phyloP scores from a whole-genome alignment of 2,888 invertebrate genomes.

The Didymodactylos carnosus region DNA sequence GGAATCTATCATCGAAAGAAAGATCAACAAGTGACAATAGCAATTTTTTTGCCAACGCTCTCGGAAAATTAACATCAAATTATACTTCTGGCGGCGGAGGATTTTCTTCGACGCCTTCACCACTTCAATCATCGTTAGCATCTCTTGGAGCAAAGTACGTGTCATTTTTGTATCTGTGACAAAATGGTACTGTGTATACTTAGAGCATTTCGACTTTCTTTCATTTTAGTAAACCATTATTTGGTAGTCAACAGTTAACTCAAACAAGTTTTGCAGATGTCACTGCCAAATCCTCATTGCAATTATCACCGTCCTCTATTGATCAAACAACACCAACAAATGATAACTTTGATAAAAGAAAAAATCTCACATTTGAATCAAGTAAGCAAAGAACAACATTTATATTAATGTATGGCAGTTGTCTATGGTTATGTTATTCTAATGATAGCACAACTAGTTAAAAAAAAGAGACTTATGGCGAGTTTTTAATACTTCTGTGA shows the following conservation, averaged over 20 bases:
- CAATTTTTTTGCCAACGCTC: background rate
- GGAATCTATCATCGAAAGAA: background rate
- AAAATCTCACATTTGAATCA: too few species aligned
- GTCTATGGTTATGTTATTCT: too few species aligned
- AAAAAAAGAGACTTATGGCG: too few species aligned
- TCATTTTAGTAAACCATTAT: background rate
- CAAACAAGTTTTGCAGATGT: background rate
- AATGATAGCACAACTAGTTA: too few species aligned
- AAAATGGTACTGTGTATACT: too few species aligned
- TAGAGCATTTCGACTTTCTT: background rate
- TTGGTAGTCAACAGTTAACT: background rate
- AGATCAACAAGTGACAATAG: background rate
- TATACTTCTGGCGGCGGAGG: background rate
- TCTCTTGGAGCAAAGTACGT: background rate
- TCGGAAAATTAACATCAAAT: background rate
- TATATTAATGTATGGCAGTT: too few species aligned
- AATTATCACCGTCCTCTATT: too few species aligned
- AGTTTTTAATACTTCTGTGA: too few species aligned
- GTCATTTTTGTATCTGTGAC: background rate
- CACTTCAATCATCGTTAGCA: background rate
- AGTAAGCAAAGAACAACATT: too few species aligned
- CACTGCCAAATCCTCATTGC: too few species aligned
- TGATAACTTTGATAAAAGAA: too few species aligned
- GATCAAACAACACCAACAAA: background rate
- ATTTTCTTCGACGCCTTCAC: background rate